These are phyloP conservation scores for Synergus laeviventris DNA, from an alignment of 2,888 invertebrate genomes.

Conservation along the genomic window DNA sequence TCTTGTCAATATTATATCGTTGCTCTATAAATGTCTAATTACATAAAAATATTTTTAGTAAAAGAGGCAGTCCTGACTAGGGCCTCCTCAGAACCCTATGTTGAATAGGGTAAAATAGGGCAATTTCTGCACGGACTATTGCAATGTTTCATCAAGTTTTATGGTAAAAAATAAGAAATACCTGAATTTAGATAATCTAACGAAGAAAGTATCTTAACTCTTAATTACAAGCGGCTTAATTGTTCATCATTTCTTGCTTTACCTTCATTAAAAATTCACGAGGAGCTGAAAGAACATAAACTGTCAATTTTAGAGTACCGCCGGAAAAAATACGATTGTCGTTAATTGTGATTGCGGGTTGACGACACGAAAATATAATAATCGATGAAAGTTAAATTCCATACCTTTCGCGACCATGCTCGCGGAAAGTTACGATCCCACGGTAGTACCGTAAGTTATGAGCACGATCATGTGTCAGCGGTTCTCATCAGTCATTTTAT, in stretches of 20 bases:
- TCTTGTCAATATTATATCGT: no score
- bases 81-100: no score
- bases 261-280: not conserved
- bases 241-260: not conserved
- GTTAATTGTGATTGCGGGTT: slow-evolving; percentile 20
- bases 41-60: no score
- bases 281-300: not conserved
- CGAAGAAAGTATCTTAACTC: not conserved
- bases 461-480: slow-evolving; percentile 9
- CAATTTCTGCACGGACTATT: no score
- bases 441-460: slow-evolving; percentile 34
- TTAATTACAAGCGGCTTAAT: not conserved
- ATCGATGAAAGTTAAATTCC: slow-evolving; percentile 19
- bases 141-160: not conserved
- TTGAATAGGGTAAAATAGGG: no score
- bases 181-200: not conserved
- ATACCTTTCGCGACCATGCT: slow-evolving; percentile 27
- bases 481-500: slow-evolving; percentile 15
- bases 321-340: not conserved
- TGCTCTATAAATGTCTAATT: no score
- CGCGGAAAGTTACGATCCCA: slow-evolving; percentile 30
- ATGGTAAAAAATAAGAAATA: not conserved
- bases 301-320: slow-evolving; percentile 1
- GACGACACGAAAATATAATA: slow-evolving; percentile 12
- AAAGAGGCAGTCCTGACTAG: no score